phyloP scores from a whole-genome alignment of 2,113 vertebrate species.

The Hirundichthys speculiger region DNA sequence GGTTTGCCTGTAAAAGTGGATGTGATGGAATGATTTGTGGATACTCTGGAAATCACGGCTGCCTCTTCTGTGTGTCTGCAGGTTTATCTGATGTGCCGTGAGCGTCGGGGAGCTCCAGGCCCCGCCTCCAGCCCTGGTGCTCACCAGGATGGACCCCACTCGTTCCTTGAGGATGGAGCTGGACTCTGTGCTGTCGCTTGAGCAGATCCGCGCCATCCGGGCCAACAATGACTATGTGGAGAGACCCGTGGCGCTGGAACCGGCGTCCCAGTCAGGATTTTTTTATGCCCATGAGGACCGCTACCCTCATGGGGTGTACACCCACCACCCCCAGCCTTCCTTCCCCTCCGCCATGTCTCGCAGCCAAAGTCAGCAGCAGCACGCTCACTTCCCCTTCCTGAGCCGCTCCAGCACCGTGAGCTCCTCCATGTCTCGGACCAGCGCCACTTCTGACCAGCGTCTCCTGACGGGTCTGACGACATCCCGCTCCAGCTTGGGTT shows the following conservation, averaged over 20 bases:
- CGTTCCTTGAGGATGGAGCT: slow-evolving; percentile 84
- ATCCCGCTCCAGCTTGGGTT: slow-evolving; percentile 85
- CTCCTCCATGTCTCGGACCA: slow-evolving; percentile 94
- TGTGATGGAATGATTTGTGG: no score
- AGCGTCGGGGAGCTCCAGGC: slow-evolving; percentile 66
- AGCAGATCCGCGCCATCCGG: slow-evolving; percentile 92
- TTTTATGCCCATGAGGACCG: slow-evolving; percentile 82
- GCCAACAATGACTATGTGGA: slow-evolving; percentile 98
- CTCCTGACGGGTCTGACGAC: slow-evolving; percentile 88
- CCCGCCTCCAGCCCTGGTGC: slow-evolving; percentile 48
- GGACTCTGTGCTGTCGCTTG: slow-evolving; percentile 89
- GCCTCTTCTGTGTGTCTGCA: slow-evolving; percentile 63
- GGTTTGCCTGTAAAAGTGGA: no score
- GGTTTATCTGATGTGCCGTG: slow-evolving; percentile 92
- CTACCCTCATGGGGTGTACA: slow-evolving; percentile 57
- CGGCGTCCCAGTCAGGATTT: slow-evolving; percentile 81
- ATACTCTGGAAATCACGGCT: background rate
- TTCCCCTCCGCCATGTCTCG: slow-evolving; percentile 75
- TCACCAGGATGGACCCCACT: slow-evolving; percentile 72
- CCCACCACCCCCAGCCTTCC: slow-evolving; percentile 72
- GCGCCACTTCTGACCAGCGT: slow-evolving; percentile 92
- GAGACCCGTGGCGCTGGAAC: slow-evolving; percentile 82
- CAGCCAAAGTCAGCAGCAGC: slow-evolving; percentile 90
- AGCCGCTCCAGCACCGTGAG: slow-evolving; percentile 96
- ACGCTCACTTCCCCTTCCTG: slow-evolving; percentile 84